These are phyloP conservation scores for Shargacucullia verbasci DNA, from an alignment of 2,888 invertebrate species.

Conservation along the genomic window DNA sequence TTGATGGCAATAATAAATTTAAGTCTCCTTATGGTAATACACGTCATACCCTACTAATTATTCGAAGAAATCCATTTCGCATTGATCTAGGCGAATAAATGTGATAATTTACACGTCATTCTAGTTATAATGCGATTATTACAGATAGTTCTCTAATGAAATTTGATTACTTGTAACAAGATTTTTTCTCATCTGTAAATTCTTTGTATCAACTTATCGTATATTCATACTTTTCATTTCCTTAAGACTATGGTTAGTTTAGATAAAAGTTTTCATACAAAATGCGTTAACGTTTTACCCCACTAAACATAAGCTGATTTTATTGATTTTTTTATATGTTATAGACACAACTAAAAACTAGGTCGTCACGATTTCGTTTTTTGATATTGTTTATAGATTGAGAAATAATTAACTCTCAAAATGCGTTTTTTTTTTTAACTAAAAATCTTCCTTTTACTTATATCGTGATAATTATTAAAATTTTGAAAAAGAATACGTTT, in stretches of 20 bases:
- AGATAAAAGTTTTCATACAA: constrained; percentile 12
- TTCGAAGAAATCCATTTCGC: constrained; percentile 34
- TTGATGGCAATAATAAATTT: constrained; percentile 70
- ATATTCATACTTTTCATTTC: not conserved
- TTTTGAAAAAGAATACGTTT: too few relatives aligned
- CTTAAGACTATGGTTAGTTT: too few relatives aligned
- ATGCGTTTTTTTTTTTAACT: too few relatives aligned
- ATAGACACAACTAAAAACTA: too few relatives aligned
- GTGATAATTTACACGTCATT: constrained; percentile 13
- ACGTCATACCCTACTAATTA: constrained; percentile 47
- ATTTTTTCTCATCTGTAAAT: constrained; percentile 20
- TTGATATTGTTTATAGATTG: too few relatives aligned
- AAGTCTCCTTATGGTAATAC: constrained; percentile 59
- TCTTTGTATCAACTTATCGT: constrained; percentile 8
- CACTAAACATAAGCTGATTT: too few relatives aligned
- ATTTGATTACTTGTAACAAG: constrained; percentile 20
- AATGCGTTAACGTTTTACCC: too few relatives aligned
- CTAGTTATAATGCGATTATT: constrained; percentile 8
- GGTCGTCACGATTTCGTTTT: too few relatives aligned
- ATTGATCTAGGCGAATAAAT: constrained; percentile 19
- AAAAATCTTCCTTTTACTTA: too few relatives aligned
- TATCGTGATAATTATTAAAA: too few relatives aligned
- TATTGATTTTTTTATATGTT: too few relatives aligned
- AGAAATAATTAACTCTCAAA: too few relatives aligned
- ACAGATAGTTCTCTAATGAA: constrained; percentile 14